Percentiles rank a stretch among this genome's conserved stretches.
These are phyloP conservation scores for Danaus melanippus DNA, from an alignment of 1,140 invertebrate genomes.

Conservation along the genomic window DNA sequence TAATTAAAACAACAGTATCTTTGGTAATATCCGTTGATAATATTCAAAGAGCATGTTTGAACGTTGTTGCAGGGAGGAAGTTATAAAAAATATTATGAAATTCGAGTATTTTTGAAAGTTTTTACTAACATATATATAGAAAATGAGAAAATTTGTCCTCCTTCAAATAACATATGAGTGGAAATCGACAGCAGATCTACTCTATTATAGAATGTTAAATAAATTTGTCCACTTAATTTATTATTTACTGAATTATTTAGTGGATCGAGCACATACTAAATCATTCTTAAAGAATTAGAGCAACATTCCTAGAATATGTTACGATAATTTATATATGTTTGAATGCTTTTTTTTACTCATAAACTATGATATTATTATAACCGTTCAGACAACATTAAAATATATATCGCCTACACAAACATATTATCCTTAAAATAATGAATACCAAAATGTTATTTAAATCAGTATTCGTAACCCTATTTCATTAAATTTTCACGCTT, in stretches of 20 bases:
- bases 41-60: constrained; percentile 3
- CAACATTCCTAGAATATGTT: not conserved
- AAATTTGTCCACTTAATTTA: not conserved
- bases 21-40: constrained; percentile 12
- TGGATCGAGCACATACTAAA: too few species aligned
- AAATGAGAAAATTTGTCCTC: constrained; percentile 9
- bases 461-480: too few species aligned
- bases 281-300: constrained; percentile 2
- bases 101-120: constrained; percentile 9
- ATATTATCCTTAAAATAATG: too few species aligned
- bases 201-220: not conserved
- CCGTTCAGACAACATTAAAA: too few species aligned
- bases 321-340: too few species aligned
- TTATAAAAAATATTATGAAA: constrained; percentile 9
- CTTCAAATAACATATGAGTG: not conserved
- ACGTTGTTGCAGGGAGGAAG: constrained; percentile 9
- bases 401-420: too few species aligned
- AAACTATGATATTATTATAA: too few species aligned
- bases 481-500: too few species aligned
- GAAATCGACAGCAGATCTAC: too few species aligned
- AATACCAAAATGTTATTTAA: too few species aligned
- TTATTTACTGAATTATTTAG: constrained; percentile 1
- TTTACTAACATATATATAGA: constrained; percentile 6
- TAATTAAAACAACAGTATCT: constrained; percentile 9
- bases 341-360: too few species aligned